Conservation (phyloP, 1,140 invertebrate genomes). For the Drosophila suzukii region DNA sequence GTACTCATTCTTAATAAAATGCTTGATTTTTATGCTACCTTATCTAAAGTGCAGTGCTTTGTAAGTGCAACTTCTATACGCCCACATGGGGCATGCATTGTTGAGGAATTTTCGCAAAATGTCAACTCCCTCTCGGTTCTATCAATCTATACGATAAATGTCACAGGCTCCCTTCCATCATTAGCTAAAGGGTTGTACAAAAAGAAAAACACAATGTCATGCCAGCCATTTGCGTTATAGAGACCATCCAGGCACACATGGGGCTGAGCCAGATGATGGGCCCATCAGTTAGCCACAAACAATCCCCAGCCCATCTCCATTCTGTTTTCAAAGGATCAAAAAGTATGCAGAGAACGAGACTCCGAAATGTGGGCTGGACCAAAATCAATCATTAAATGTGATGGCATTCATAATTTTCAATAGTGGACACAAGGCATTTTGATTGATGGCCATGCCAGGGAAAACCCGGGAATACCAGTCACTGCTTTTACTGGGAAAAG, state of each 20-base stretch:
- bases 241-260: slow-evolving; percentile 28
- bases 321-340: slow-evolving; percentile 35
- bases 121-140: slow-evolving; percentile 24
- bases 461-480: slow-evolving; percentile 16
- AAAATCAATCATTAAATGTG: slow-evolving; percentile 80
- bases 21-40: no score
- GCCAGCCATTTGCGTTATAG: slow-evolving; percentile 67
- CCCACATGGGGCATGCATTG: slow-evolving; percentile 6
- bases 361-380: slow-evolving; percentile 44
- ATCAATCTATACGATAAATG: slow-evolving; percentile 58
- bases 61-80: neutral
- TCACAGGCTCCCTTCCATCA: slow-evolving; percentile 66
- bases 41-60: neutral
- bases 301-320: slow-evolving; percentile 9
- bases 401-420: slow-evolving; percentile 79
- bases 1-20: no score
- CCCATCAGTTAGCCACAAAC: slow-evolving; percentile 49
- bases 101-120: slow-evolving; percentile 19
- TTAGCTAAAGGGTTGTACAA: slow-evolving; percentile 77
- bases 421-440: slow-evolving; percentile 71
- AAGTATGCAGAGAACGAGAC: neutral
- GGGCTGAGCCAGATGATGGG: slow-evolving; percentile 46
- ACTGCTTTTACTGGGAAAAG: neutral
- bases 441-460: slow-evolving; percentile 66
- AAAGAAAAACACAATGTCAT: slow-evolving; percentile 75